phyloP scores from a whole-genome alignment of 2,888 invertebrate genomes.

The Ichneumoninae sp. region DNA sequence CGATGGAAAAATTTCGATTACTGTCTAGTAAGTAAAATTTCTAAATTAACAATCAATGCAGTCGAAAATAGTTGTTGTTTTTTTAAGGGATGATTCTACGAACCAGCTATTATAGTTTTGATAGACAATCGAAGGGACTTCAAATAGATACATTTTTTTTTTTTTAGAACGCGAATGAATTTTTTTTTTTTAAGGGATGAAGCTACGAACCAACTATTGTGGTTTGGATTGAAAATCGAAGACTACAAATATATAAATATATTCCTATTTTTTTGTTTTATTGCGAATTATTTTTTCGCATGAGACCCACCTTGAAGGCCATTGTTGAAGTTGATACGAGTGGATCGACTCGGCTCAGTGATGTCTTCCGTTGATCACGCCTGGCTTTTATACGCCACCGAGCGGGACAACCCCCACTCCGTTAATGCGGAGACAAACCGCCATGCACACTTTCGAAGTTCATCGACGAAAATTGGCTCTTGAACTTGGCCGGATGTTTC shows the following conservation, averaged over 20 bases:
- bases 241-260: neutral
- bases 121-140: neutral
- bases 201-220: neutral
- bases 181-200: neutral
- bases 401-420: conserved; percentile 70
- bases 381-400: conserved; percentile 80
- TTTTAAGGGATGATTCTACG: neutral
- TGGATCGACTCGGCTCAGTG: conserved; percentile 80
- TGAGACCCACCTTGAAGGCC: conserved; percentile 82
- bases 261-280: neutral
- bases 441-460: conserved; percentile 68
- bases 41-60: neutral
- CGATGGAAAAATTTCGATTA: neutral
- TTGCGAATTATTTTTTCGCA: neutral
- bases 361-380: conserved; percentile 77
- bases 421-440: conserved; percentile 35
- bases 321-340: conserved; percentile 79
- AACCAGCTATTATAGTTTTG: neutral
- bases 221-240: neutral
- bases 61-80: neutral
- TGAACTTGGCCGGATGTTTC: conserved; percentile 75
- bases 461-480: conserved; percentile 68
- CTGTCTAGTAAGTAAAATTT: no score
- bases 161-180: no score
- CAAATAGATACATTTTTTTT: no score